These are phyloP conservation scores for Mormyrus proboscirostris DNA, from an alignment of 2,797 vertebrate genomes.

Conservation along the genomic window DNA sequence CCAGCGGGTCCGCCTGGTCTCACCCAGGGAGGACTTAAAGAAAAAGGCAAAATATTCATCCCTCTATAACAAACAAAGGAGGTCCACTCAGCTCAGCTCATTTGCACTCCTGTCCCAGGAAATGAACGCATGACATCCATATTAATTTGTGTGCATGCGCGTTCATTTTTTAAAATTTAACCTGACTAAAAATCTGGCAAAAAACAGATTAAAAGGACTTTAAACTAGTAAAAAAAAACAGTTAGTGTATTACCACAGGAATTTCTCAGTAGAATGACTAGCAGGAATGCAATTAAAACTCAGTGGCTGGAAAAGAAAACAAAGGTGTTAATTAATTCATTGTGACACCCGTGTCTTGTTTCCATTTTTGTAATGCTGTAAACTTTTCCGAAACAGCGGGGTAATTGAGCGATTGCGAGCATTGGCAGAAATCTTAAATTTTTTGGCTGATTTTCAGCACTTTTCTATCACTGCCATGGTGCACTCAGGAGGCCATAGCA, in stretches of 20 bases:
- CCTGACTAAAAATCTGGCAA: not conserved
- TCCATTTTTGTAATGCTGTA: not conserved
- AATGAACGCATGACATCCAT: slow-evolving; percentile 1
- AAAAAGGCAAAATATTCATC: not conserved
- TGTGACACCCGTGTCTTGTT: slow-evolving; percentile 16
- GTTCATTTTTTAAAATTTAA: not conserved
- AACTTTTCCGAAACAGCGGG: not conserved
- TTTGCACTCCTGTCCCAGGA: not conserved
- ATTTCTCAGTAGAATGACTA: not conserved
- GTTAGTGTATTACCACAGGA: not conserved
- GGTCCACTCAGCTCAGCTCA: not conserved
- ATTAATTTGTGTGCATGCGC: not conserved
- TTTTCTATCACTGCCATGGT: not conserved
- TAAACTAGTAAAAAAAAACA: not conserved
- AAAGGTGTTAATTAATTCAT: slow-evolving; percentile 40
- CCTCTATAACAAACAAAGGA: not conserved
- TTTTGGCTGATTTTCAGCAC: slow-evolving; percentile 19
- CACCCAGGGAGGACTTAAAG: not conserved
- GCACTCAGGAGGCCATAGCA: not conserved
- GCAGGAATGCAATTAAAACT: slow-evolving; percentile 12
- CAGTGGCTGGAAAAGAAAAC: slow-evolving; percentile 20
- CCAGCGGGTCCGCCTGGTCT: not conserved
- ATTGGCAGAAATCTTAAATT: not conserved
- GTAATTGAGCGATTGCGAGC: not conserved
- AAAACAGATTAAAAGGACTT: not conserved